Evolutionary conservation across 92 coral and sea anemone genomes (phyloP), one percentile per base, ranked within the genome.

Genomic region (Paramuricea clavata): DNA sequence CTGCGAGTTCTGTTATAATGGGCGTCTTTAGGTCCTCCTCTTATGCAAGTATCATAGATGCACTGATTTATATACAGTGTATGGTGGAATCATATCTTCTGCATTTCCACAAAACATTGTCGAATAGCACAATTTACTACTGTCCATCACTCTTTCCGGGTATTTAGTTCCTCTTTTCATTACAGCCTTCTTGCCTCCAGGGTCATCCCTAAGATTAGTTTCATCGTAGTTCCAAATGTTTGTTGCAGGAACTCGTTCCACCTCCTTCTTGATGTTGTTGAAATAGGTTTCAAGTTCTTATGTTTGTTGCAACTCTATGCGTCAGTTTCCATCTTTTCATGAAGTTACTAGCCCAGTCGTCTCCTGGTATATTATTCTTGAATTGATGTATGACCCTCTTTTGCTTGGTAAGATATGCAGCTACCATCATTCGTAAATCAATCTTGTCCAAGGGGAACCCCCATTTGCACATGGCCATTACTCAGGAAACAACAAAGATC

Each of bases 401-500:
- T 62, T 62, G 70, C 35, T 31, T 62, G 70, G 33, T 62, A 25
- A 62, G 70, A 17, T 62, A 62, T 17, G 70, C 70, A 62, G 70
- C 70, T 62, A 62, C 70, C 36, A 62, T 62, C 70, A 62, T 62
- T 28, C 70, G 70, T 62, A 62, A 23, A 62, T 62, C 70, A 62
- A 62, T 11, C 70, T 62, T 62, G 21, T 62, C 36, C 21, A 62
- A 10, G 19, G 70, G 70, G 70, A 62, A 62, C 19, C 70, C 70
- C 70, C 70, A 62, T 19, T 62, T 11, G 21, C 70, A 62, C 70
- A 62, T 62, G 33, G 70, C 16, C 6, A 17, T 62, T 22, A 62
- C 11, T 25, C 36, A 2, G 11, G 35, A 62, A 25, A 62, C 70
- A 62, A 17, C 34, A 17, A 62, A 62, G 19, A 23, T 31, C 19